Evolutionary conservation across 2,888 invertebrate genomes (phyloP).

Genomic region (Diabrotica balteata): DNA sequence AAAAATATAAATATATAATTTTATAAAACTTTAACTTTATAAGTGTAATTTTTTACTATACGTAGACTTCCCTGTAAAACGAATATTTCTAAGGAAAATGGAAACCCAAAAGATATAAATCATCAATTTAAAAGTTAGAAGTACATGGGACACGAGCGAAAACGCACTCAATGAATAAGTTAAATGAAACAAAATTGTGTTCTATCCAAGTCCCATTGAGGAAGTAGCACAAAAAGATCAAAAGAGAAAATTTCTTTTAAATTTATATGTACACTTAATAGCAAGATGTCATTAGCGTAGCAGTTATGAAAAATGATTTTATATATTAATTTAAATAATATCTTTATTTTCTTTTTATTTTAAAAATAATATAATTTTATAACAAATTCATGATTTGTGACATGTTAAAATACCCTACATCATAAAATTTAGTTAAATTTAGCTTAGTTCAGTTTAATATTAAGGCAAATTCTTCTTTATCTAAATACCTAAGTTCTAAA

Average conservation of each 20-base stretch:
- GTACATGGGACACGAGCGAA: constrained; percentile 1
- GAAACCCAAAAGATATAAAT: constrained; percentile 13
- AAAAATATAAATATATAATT: no score
- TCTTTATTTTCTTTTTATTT: no score
- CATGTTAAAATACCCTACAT: no score
- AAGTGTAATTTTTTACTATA: no score
- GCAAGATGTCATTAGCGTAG: background rate
- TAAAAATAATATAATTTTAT: no score
- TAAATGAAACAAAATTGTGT: constrained; percentile 15
- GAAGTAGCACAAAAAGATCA: constrained; percentile 9
- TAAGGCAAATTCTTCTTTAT: no score
- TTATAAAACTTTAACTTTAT: no score
- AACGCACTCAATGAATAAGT: constrained; percentile 17
- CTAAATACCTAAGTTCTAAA: no score
- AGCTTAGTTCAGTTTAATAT: no score
- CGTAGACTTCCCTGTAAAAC: background rate
- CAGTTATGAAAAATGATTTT: background rate
- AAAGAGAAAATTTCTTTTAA: constrained; percentile 5
- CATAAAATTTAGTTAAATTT: no score
- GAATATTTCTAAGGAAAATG: constrained; percentile 2
- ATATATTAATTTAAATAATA: no score
- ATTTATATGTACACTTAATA: constrained; percentile 1
- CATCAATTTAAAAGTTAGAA: constrained; percentile 15
- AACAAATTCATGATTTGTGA: no score
- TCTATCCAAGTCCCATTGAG: constrained; percentile 4